Conservation (phyloP, 2,113 vertebrate species). For the Mystacornis crossleyi region DNA sequence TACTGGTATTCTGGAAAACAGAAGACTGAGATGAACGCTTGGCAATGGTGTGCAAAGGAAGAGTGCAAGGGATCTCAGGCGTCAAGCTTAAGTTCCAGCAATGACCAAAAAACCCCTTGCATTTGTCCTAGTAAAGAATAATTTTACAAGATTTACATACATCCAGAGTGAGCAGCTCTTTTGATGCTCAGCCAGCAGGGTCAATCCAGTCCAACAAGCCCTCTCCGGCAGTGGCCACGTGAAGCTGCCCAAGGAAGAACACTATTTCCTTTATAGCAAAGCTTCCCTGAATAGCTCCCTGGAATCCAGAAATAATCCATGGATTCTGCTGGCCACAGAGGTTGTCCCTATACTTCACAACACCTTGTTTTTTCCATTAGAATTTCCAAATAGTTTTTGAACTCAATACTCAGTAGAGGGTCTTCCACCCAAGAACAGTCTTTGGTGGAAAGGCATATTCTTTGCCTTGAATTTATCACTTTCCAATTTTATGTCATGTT, state of each 20-base stretch:
- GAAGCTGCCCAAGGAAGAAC: neutral
- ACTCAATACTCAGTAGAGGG: neutral
- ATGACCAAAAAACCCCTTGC: neutral
- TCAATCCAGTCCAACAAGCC: neutral
- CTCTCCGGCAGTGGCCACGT: neutral
- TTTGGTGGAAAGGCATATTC: no score
- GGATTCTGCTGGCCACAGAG: neutral
- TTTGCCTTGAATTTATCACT: neutral
- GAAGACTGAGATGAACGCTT: neutral
- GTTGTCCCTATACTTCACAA: neutral
- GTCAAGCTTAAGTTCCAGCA: neutral
- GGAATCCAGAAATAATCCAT: neutral
- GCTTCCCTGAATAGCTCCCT: neutral
- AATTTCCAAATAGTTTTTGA: neutral
- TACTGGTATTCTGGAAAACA: neutral
- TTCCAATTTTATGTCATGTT: neutral
- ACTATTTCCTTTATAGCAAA: neutral
- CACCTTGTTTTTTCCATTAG: neutral
- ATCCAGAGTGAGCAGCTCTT: neutral
- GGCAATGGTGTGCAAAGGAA: neutral
- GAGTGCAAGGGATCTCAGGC: neutral
- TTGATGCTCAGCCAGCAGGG: neutral
- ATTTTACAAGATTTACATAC: neutral
- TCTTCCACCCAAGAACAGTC: neutral
- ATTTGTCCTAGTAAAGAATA: neutral